A percentile compares a stretch with the other conserved stretches of the same genome.
These are phyloP conservation scores for Aphodius sticticus DNA, from an alignment of 2,888 invertebrate genomes.

Conservation along the genomic window DNA sequence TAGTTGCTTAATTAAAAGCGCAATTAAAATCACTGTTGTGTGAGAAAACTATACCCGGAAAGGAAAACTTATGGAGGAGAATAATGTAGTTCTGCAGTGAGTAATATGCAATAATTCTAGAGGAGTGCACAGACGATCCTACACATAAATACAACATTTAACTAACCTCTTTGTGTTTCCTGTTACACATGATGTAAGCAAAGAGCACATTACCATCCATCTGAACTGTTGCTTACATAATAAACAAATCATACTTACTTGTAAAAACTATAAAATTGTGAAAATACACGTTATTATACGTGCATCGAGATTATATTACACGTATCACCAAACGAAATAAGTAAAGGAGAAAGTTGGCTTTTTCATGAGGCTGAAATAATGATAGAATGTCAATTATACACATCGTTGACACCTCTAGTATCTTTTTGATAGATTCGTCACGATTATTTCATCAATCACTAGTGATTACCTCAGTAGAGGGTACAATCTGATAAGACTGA, in stretches of 20 bases:
- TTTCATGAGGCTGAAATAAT: neutral
- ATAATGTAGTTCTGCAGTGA: neutral
- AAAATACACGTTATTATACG: neutral
- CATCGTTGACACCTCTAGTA: neutral
- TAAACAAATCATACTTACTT: neutral
- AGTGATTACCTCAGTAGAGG: neutral
- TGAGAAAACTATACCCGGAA: neutral
- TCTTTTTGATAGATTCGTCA: neutral
- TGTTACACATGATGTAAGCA: neutral
- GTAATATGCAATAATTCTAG: neutral
- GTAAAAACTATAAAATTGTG: neutral
- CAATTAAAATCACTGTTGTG: neutral
- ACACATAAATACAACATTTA: neutral
- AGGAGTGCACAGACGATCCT: neutral
- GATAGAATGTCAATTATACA: neutral
- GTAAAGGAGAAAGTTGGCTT: neutral
- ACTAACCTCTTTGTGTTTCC: conserved; percentile 4
- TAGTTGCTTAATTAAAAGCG: neutral
- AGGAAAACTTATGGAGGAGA: neutral
- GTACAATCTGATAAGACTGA: neutral
- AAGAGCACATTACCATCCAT: neutral
- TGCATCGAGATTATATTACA: neutral
- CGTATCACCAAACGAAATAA: neutral
- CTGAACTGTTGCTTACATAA: neutral
- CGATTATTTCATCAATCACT: neutral